Evolutionary conservation across 2,888 invertebrate species (phyloP), one percentile per base, ranked within the genome.

Genomic region (Schizaphis graminum): DNA sequence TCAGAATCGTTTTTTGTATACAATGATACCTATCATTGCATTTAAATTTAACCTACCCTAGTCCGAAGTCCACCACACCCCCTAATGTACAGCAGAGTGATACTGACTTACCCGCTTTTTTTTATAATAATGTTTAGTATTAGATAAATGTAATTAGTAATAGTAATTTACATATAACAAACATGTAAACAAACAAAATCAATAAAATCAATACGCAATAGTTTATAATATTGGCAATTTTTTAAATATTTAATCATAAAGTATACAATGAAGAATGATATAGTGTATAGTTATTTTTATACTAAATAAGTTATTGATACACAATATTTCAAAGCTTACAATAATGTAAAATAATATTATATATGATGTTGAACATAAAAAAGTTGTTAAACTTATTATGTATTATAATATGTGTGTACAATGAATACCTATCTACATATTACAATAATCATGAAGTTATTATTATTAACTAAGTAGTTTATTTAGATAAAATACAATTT

Each of bases 401-500:
- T 26, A 35, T 91, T 44, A 53, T 41, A 44, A 44, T 61, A 61
- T 47, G 21, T 67, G 53, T 13, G 49, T 53, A 77, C 35, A 77
- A 77, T 77, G 7, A 1, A 8, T 77, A 77, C 21, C 77, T 35
- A 35, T 35, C 77, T 77, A 77, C 35, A 77, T n/a, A 41, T 24
- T 67, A 35, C 44, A 56, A 56, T 5, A 85, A 91, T 91, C 4
- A 28, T 28, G n/a, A 85, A 85, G 56, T 84, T 3, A 44, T 28
- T 56, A 85, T 44, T 26, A 56, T 91, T 85, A 53, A 84, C 28
- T 84, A 92, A 92, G 61, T 92, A 88, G 87, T 85, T 67, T 67
- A 16, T 49, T 88, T 41, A 16, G 49, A 28, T 61, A 41, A 88
- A 87, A 92, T 67, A 67, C 53, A 49, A 87, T 61, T 92, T 92